Conservation (phyloP, 1,140 invertebrate species). For the Oryctes rhinoceros region DNA sequence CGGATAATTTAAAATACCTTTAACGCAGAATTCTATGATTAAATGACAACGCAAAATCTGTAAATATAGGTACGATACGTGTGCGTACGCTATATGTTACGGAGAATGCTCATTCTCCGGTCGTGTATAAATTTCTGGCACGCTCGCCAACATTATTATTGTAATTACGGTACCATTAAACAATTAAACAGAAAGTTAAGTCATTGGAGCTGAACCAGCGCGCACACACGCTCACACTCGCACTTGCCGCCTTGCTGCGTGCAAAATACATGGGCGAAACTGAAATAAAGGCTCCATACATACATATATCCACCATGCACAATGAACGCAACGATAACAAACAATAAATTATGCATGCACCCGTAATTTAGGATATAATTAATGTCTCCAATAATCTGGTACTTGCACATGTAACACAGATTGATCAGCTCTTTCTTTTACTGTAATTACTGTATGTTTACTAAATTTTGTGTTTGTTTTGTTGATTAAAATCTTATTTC, state of each 20-base stretch:
- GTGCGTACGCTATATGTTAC: constrained; percentile 28
- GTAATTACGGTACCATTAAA: constrained; percentile 39
- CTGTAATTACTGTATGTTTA: not conserved
- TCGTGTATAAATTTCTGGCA: constrained; percentile 36
- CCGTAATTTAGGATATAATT: too few species aligned
- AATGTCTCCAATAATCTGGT: too few species aligned
- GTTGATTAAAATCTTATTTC: not conserved
- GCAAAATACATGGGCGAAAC: constrained; percentile 8
- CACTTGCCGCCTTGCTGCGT: not conserved
- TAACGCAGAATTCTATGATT: too few species aligned
- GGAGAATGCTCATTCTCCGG: constrained; percentile 24
- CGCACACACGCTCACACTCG: constrained; percentile 11
- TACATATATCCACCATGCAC: constrained; percentile 1
- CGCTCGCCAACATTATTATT: constrained; percentile 38
- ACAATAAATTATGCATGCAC: constrained; percentile 7
- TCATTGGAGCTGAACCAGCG: constrained; percentile 38
- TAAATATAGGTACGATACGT: not conserved
- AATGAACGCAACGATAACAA: not conserved
- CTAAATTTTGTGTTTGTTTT: not conserved
- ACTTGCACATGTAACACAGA: too few species aligned
- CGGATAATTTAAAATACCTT: too few species aligned
- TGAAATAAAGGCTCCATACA: constrained; percentile 2
- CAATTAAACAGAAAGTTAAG: constrained; percentile 41
- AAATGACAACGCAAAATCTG: too few species aligned
- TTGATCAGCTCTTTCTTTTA: too few species aligned